Evolutionary conservation across 23 tunicate genomes (phyloP).

Genomic region (Styela plicata): DNA sequence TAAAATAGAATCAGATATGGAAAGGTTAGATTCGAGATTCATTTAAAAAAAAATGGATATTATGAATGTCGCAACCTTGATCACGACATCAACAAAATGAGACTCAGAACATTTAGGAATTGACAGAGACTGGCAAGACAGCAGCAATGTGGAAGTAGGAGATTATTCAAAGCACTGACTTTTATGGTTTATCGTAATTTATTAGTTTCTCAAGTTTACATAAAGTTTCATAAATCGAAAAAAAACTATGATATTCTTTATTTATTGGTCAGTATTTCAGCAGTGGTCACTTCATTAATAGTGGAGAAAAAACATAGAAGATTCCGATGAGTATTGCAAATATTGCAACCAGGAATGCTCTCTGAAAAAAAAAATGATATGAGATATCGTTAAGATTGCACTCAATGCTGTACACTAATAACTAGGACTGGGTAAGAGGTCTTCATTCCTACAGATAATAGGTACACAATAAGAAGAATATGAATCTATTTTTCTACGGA

Average conservation of each 20-base stretch:
- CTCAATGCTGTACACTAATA: no score
- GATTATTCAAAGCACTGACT: background rate
- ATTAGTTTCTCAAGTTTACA: background rate
- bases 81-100: no score
- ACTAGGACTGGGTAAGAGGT: no score
- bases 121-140: background rate
- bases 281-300: background rate
- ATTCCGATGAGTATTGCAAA: background rate
- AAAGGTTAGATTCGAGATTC: no score
- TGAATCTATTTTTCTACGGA: no score
- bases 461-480: no score
- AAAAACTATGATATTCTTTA: no score
- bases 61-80: no score
- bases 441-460: no score
- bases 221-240: background rate
- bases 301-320: background rate
- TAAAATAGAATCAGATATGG: no score
- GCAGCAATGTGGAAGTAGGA: background rate
- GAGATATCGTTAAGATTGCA: no score
- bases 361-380: background rate
- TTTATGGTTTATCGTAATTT: background rate
- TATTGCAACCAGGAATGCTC: slow-evolving; percentile 1
- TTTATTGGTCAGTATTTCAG: background rate
- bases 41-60: no score
- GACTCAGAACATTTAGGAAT: background rate